Base-by-base conservation (phyloP, 2,797 vertebrate genomes). In the Hipposideros larvatus region DNA sequence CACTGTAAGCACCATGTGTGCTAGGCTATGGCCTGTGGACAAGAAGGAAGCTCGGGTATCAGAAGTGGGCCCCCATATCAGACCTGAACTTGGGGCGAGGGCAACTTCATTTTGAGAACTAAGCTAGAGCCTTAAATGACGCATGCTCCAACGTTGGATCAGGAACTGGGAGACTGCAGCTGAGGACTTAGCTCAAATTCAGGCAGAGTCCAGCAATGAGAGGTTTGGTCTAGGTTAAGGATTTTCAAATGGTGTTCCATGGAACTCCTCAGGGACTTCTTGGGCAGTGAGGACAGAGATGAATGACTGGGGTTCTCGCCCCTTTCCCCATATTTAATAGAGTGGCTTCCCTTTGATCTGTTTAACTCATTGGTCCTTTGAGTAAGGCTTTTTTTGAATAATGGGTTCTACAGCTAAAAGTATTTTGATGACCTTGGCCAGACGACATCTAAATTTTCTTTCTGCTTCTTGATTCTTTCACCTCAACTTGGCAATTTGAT, bases 181-280 rank as follows among this genome's bases (percentile, higher is more conserved):
- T 59, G 41, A 28, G 21, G 65, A 11, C 34, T 57, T 43, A 22
- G 4, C 21, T 28, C 53, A 87, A 31, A 63, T 59, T 9, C 31
- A 96, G 63, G 57, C 28, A 86, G 55, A 41, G 31, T 22, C 10
- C 4, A n/a, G 43, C 3, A 37, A 24, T 5, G 26, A 24, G 11
- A 34, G 26, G 4, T 1, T 13, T 10, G 26, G 34, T 37, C 71
- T 68, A 51, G 11, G 24, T 19, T 53, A 59, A 48, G 55, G 51
- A 43, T 82, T 95, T 77, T 87, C 78, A 89, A 80, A 96, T 31
- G 70, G 18, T 82, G 41, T n/a, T 71, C 63, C 37, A 2, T 41
- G 55, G 41, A 59, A 73, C 9, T 18, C 31, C 28, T 48, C 0
- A 4, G 22, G 34, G 55, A 24, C 34, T 7, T 43, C 31, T 53